Percentiles rank a stretch among this genome's conserved stretches.
These are phyloP conservation scores for Phyllostomus hastatus DNA, from an alignment of 2,113 vertebrate genomes.

Conservation along the genomic window DNA sequence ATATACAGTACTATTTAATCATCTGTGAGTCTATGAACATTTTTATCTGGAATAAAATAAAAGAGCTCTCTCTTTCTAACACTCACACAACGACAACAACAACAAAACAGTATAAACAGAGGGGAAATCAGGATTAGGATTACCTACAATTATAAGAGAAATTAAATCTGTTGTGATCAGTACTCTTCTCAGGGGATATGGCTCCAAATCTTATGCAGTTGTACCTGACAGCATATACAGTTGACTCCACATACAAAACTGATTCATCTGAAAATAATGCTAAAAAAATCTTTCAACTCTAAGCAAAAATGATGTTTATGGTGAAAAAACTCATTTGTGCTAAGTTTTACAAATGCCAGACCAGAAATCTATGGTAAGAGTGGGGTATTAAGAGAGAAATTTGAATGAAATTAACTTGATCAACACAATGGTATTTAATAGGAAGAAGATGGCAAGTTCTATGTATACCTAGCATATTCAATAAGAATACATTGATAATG, in stretches of 20 bases:
- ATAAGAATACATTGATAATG: slow-evolving; percentile 46
- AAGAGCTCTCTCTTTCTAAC: background rate
- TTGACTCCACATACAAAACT: slow-evolving; percentile 26
- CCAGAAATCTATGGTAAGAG: background rate
- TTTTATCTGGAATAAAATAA: background rate
- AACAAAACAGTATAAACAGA: background rate
- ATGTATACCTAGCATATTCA: slow-evolving; percentile 9
- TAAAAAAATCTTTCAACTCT: background rate
- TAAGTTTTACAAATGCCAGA: slow-evolving; percentile 9
- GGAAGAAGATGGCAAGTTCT: background rate
- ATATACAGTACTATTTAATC: background rate
- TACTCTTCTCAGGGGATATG: background rate
- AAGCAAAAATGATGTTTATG: slow-evolving; percentile 9
- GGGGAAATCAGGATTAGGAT: background rate
- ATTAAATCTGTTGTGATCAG: background rate
- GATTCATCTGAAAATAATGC: slow-evolving; percentile 45
- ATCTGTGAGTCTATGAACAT: background rate
- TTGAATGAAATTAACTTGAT: slow-evolving; percentile 6
- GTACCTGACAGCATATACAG: background rate
- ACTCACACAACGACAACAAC: background rate
- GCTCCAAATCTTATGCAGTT: background rate
- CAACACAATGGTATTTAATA: background rate
- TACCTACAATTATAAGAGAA: slow-evolving; percentile 23
- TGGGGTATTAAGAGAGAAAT: background rate
- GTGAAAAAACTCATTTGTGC: background rate